A percentile compares a stretch with the other conserved stretches of the same genome.
These are phyloP conservation scores for Coleophora deauratella DNA, from an alignment of 2,888 invertebrate species.

Conservation along the genomic window DNA sequence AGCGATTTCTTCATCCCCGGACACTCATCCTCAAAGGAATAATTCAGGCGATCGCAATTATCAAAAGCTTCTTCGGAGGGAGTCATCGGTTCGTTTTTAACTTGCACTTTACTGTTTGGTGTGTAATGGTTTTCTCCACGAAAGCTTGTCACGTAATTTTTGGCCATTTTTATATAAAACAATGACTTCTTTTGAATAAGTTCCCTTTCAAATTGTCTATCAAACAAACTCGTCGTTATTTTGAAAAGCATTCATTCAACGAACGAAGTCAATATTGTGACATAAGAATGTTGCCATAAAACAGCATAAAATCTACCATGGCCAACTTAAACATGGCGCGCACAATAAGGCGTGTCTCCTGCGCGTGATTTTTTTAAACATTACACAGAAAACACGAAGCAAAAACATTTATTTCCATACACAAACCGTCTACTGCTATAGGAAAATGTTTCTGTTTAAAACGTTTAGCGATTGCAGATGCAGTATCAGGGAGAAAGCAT, in stretches of 20 bases:
- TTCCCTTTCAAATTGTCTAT: no score
- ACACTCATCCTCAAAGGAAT: constrained; percentile 32
- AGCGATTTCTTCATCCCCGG: constrained; percentile 48
- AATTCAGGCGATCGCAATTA: constrained; percentile 39
- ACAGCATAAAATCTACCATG: no score
- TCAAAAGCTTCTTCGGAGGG: constrained; percentile 53
- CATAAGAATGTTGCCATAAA: background rate
- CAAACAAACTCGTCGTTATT: constrained; percentile 3
- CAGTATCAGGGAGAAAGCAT: no score
- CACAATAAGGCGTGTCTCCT: no score
- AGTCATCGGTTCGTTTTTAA: constrained; percentile 54
- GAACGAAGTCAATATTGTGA: background rate
- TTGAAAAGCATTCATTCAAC: constrained; percentile 6
- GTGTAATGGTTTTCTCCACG: constrained; percentile 51
- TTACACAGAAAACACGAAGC: no score
- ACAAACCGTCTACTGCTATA: no score
- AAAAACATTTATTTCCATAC: no score
- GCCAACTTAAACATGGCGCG: no score
- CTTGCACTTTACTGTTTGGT: constrained; percentile 31
- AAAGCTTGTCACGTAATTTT: constrained; percentile 47
- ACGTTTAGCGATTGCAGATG: no score
- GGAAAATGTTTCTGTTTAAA: no score
- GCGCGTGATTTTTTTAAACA: no score
- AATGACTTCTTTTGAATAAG: background rate
- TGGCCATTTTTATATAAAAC: constrained; percentile 35